Evolutionary conservation across 2,113 vertebrate genomes (phyloP), one percentile per base, ranked within the genome.

Genomic region (Archilochus colubris): DNA sequence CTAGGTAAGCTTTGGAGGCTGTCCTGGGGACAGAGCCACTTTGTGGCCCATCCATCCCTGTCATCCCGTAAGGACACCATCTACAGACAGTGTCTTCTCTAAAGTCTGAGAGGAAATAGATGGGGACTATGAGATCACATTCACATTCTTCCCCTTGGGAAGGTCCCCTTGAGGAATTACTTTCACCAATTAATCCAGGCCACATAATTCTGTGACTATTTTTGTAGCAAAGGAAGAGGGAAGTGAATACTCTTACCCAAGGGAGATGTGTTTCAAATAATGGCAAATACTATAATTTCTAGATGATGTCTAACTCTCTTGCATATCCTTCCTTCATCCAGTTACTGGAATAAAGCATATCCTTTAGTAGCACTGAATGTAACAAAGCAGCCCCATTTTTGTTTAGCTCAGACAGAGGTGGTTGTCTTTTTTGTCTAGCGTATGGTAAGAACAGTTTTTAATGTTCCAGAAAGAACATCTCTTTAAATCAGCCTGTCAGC

Each of bases 371-470:
- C 10, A 55, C 53, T 50, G 40, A 51, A 62, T 43, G 40, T 59
- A 66, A 91, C 40, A 91, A 78, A 77, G 62, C 48, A 67, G 31
- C 23, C 50, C 16, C 54, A 54, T 82, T 94, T 90, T 79, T 4
- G 6, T 31, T 89, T 22, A 53, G 54, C 14, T 73, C 66, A 92
- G 80, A 72, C 82, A 86, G 83, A 25, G 76, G n/a, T 74, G 55
- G 76, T 36, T 85, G 21, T 72, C 55, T 74, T 36, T 73, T 95
- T 94, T 86, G 77, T 67, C 89, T 86, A 36, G 68, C 10, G 20
- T 36, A 55, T 36, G 31, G 9, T 14, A 31, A 80, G 67, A 96
- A 95, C 66, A 64, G 40, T 82, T 95, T 93, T 86, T 89, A 86
- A 76, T 36, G 57, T 66, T 62, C 89, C 66, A 59, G 27, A 78